Evolutionary conservation across 2,888 invertebrate species (phyloP).

Genomic region (Xanthia icteritia): DNA sequence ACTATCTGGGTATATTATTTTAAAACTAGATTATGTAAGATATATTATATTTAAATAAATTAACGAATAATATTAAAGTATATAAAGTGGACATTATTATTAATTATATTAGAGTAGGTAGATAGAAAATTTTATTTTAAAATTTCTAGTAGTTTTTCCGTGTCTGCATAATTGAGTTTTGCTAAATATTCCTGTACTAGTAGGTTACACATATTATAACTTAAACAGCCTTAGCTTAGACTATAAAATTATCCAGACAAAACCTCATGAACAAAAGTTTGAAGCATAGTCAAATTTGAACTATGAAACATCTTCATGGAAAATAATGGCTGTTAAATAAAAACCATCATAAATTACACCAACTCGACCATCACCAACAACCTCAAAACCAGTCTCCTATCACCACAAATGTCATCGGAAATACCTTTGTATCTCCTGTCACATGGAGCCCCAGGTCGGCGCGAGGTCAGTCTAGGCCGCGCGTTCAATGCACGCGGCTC

Average conservation of each 20-base stretch:
- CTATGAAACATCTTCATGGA: no score
- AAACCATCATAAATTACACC: background rate
- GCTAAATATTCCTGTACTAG: no score
- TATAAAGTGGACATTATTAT: no score
- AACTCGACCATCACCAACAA: background rate
- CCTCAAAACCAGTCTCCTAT: background rate
- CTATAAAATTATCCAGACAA: background rate
- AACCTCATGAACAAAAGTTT: background rate
- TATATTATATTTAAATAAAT: no score
- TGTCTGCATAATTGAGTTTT: no score
- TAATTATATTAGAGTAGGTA: no score
- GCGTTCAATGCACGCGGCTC: slow-evolving; percentile 84
- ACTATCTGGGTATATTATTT: no score
- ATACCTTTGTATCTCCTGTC: slow-evolving; percentile 23
- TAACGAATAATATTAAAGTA: no score
- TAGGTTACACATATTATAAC: no score
- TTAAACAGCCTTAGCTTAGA: background rate
- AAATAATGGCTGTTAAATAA: background rate
- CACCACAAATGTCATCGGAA: slow-evolving; percentile 2
- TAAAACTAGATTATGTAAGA: no score
- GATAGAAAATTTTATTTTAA: no score
- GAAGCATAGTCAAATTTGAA: background rate
- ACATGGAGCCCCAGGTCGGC: slow-evolving; percentile 73
- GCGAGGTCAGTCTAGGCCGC: slow-evolving; percentile 86
- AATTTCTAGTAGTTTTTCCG: no score